phyloP scores from a whole-genome alignment of 2,888 invertebrate species.

The Liodrosophila aerea region DNA sequence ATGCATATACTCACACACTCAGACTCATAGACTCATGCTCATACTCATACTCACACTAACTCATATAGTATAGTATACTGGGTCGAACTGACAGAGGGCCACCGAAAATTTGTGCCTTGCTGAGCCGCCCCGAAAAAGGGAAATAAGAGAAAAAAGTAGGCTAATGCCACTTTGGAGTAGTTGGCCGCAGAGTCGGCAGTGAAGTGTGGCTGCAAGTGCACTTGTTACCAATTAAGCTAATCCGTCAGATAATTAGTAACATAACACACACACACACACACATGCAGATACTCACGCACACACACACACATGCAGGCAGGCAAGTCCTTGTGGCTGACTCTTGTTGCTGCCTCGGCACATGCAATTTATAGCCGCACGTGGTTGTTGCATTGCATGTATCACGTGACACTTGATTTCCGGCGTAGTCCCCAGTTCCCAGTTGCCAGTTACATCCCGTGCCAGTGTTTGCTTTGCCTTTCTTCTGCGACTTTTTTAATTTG shows the following conservation, averaged over 20 bases:
- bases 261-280: conserved; percentile 57
- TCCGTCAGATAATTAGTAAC: conserved; percentile 82
- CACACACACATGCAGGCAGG: conserved; percentile 17
- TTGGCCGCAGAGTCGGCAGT: conserved; percentile 67
- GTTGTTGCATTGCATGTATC: conserved; percentile 76
- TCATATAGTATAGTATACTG: too few relatives aligned
- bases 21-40: conserved; percentile 13
- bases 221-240: conserved; percentile 82
- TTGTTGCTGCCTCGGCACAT: conserved; percentile 60
- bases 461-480: conserved; percentile 68
- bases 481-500: conserved; percentile 77
- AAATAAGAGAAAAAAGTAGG: conserved; percentile 60
- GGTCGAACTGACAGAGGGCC: conserved; percentile 28
- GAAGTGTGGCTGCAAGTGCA: conserved; percentile 76
- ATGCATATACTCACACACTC: conserved; percentile 14
- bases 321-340: conserved; percentile 38
- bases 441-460: conserved; percentile 22
- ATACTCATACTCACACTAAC: conserved; percentile 8
- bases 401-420: conserved; percentile 79
- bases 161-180: conserved; percentile 75
- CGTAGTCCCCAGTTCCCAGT: conserved; percentile 37
- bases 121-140: conserved; percentile 17
- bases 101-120: conserved; percentile 48
- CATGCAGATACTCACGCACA: conserved; percentile 19
- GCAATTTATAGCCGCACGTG: conserved; percentile 76